phyloP scores from a whole-genome alignment of 2,888 invertebrate genomes.

The Drosophila koepferae region DNA sequence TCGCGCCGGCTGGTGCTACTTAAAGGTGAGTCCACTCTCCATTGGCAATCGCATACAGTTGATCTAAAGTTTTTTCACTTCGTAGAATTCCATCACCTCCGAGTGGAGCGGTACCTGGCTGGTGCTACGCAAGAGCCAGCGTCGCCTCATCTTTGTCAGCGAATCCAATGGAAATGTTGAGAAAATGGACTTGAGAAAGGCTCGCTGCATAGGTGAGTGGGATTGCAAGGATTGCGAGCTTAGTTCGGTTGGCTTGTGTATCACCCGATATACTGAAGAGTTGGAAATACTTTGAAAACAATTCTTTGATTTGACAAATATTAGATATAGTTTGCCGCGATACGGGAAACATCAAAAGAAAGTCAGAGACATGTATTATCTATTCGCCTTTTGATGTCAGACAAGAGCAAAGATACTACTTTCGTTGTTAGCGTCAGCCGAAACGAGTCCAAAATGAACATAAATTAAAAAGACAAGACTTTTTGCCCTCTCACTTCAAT shows the following conservation, averaged over 20 bases:
- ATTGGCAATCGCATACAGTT: background rate
- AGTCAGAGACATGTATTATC: background rate
- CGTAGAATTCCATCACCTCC: conserved; percentile 83
- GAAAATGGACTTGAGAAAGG: conserved; percentile 91
- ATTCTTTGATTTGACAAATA: background rate
- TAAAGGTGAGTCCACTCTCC: conserved; percentile 86
- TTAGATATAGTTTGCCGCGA: background rate
- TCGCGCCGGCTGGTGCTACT: conserved; percentile 92
- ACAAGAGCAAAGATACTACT: background rate
- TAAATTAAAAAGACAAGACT: background rate
- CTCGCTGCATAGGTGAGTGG: conserved; percentile 89
- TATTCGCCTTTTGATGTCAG: too few species aligned
- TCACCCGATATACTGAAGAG: too few species aligned
- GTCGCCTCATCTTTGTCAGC: conserved; percentile 85
- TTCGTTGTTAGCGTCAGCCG: background rate
- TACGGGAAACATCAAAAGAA: background rate
- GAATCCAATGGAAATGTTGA: conserved; percentile 86
- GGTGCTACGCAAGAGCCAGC: conserved; percentile 89
- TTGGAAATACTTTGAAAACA: too few species aligned
- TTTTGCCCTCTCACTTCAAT: conserved; percentile 7
- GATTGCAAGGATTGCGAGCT: background rate
- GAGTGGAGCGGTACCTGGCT: conserved; percentile 92
- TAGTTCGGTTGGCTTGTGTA: background rate
- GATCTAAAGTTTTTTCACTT: background rate
- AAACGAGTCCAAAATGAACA: background rate